These are phyloP conservation scores for Glossophaga mutica DNA, from an alignment of 2,797 vertebrate genomes.

Conservation along the genomic window DNA sequence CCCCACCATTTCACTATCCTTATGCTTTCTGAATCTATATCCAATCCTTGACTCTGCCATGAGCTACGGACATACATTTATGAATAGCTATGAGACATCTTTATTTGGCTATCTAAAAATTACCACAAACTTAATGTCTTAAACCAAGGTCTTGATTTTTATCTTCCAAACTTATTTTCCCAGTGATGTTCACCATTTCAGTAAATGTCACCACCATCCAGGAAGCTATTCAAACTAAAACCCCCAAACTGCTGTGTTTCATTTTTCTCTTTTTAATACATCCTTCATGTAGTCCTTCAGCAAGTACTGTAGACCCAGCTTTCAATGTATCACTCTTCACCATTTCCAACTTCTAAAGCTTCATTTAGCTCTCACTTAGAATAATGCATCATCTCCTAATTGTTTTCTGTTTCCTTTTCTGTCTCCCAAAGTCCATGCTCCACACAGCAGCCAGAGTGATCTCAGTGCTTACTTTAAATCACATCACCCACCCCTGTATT, in stretches of 20 bases:
- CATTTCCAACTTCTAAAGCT: not conserved
- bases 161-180: not conserved
- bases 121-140: not conserved
- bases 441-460: not conserved
- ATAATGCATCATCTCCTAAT: not conserved
- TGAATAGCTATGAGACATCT: not conserved
- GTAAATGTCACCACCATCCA: not conserved
- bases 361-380: not conserved
- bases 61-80: not conserved
- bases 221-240: not conserved
- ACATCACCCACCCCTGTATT: not conserved
- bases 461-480: not conserved
- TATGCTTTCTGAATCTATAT: not conserved
- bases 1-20: not conserved
- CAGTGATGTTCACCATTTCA: not conserved
- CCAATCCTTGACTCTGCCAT: not conserved
- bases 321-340: not conserved
- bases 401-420: not conserved
- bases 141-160: not conserved
- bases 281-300: not conserved
- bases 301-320: not conserved
- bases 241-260: not conserved
- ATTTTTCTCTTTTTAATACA: not conserved
- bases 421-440: not conserved
- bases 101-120: not conserved